Evolutionary conservation across 1,140 invertebrate species (phyloP).

Genomic region (Drosophila jambulina): DNA sequence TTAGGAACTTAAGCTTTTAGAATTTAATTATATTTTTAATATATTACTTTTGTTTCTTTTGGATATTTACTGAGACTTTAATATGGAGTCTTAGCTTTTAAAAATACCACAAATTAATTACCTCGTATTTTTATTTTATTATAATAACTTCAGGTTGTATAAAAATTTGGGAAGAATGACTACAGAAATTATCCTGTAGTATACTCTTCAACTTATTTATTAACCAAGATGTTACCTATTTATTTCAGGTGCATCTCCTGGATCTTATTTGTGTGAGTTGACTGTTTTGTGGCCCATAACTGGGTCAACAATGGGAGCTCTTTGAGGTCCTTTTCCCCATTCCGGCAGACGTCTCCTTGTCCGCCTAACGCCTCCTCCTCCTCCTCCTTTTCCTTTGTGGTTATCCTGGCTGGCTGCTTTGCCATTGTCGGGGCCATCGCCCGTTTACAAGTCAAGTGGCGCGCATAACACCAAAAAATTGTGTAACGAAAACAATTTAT

Average conservation of each 20-base stretch:
- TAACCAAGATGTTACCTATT: background rate
- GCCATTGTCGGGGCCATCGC: conserved; percentile 49
- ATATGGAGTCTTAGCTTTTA: background rate
- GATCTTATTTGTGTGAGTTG: conserved; percentile 65
- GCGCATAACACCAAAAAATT: conserved; percentile 75
- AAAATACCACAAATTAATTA: background rate
- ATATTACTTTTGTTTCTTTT: no score
- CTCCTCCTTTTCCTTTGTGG: conserved; percentile 23
- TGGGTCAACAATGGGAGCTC: conserved; percentile 72
- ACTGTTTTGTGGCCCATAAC: conserved; percentile 75
- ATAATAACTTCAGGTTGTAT: background rate
- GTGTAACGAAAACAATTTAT: conserved; percentile 80
- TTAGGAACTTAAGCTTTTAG: no score
- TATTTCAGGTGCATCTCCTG: conserved; percentile 24
- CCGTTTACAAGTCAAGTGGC: conserved; percentile 81
- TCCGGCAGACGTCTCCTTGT: background rate
- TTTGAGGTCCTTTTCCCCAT: conserved; percentile 23
- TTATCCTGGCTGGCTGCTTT: conserved; percentile 36
- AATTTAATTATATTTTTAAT: no score
- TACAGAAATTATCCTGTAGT: no score
- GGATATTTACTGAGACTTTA: no score
- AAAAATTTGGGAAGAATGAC: no score
- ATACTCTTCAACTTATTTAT: background rate
- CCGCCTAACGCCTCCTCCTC: background rate
- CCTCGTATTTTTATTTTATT: background rate